Conservation (phyloP, 2,888 invertebrate genomes). For the Drosophila pegasa region DNA sequence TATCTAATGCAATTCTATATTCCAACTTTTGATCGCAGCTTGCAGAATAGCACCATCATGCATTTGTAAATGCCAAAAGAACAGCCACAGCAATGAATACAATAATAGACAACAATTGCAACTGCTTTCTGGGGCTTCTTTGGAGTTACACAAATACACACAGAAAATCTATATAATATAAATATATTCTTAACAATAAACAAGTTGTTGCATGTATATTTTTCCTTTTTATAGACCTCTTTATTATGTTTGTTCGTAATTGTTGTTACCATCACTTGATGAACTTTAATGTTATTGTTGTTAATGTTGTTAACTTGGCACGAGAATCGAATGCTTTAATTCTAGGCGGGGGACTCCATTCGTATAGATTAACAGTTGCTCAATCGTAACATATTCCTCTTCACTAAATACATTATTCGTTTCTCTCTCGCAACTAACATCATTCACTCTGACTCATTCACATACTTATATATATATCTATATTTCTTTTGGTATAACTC, state of each 20-base stretch:
- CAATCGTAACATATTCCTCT: constrained; percentile 3
- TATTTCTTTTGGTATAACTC: constrained; percentile 2
- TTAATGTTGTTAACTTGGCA: constrained; percentile 19
- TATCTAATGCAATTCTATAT: constrained; percentile 58
- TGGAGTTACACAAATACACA: constrained; percentile 10
- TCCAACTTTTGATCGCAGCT: constrained; percentile 79
- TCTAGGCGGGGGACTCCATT: neutral
- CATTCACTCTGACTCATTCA: constrained; percentile 24
- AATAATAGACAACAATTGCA: constrained; percentile 18
- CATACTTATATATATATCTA: constrained; percentile 3
- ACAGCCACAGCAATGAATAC: constrained; percentile 15
- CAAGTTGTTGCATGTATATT: constrained; percentile 50
- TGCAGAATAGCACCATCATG: constrained; percentile 85
- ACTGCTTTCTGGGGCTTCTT: constrained; percentile 24
- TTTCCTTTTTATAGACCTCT: constrained; percentile 25
- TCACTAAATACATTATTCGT: constrained; percentile 18
- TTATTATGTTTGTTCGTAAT: constrained; percentile 42
- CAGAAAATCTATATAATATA: neutral
- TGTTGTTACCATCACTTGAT: constrained; percentile 40
- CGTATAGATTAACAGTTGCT: neutral
- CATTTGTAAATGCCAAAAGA: constrained; percentile 82
- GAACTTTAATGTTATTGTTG: constrained; percentile 40
- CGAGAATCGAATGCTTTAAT: constrained; percentile 3
- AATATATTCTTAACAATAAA: constrained; percentile 25
- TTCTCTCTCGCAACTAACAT: constrained; percentile 26